Conservation (phyloP, 2,888 invertebrate species). For the Celastrina argiolus region DNA sequence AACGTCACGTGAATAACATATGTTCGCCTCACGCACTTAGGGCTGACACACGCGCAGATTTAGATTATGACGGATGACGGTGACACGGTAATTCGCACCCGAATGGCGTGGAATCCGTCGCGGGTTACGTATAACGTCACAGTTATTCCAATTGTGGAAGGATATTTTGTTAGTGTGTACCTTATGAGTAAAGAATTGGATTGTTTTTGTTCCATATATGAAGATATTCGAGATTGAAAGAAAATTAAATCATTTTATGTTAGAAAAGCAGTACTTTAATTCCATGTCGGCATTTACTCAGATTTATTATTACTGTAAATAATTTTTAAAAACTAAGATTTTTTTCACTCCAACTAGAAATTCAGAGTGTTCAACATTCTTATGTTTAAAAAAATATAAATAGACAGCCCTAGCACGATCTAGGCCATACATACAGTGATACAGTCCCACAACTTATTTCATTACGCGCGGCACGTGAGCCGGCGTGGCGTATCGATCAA, state of each 20-base stretch:
- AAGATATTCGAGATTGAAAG: no score
- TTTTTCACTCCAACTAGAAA: no score
- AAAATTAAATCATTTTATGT: no score
- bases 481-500: constrained; percentile 32
- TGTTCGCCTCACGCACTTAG: constrained; percentile 18
- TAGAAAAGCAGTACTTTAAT: no score
- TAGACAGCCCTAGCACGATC: constrained; percentile 26
- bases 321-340: no score
- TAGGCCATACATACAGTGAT: constrained; percentile 31
- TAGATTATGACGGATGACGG: neutral
- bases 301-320: no score
- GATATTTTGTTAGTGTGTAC: neutral
- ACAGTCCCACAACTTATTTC: constrained; percentile 47
- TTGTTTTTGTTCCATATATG: no score
- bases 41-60: constrained; percentile 13
- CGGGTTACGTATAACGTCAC: neutral
- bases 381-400: neutral
- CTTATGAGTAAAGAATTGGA: no score
- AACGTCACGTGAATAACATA: constrained; percentile 22
- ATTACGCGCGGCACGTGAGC: constrained; percentile 42
- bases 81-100: neutral
- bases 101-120: neutral
- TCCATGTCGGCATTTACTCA: no score
- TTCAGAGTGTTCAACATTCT: no score
- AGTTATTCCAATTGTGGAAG: neutral